Evolutionary conservation across 2,888 invertebrate species (phyloP).

Genomic region (Bimastos eiseni): DNA sequence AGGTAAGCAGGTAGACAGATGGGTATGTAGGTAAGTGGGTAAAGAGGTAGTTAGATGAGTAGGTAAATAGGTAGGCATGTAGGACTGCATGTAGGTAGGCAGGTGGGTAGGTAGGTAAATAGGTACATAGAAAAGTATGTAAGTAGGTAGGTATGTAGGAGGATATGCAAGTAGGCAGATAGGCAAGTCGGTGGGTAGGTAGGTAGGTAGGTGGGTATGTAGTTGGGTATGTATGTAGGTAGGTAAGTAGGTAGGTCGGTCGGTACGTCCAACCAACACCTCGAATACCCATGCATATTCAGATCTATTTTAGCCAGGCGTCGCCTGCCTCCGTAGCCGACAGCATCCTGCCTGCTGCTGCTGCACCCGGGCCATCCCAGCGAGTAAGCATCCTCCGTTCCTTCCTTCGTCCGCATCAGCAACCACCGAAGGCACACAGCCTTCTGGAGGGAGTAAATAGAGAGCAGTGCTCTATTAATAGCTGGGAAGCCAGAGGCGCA

Average conservation of each 20-base stretch:
- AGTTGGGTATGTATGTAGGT: neutral
- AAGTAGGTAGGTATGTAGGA: neutral
- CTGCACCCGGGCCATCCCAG: neutral
- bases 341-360: neutral
- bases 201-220: neutral
- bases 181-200: too few species aligned
- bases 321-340: neutral
- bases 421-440: neutral
- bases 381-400: neutral
- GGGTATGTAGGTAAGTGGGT: neutral
- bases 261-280: neutral
- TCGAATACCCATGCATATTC: neutral
- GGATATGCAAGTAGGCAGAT: neutral
- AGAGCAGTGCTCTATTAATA: neutral
- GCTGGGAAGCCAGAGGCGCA: neutral
- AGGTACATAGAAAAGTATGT: neutral
- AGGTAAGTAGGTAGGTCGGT: neutral
- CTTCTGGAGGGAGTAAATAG: neutral
- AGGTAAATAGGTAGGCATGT: neutral
- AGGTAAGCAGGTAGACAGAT: neutral
- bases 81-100: neutral
- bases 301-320: slow-evolving; percentile 5
- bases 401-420: neutral
- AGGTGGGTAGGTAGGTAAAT: neutral
- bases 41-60: neutral